Conservation (phyloP, 2,888 invertebrate genomes). For the Odontocerum albicorne region DNA sequence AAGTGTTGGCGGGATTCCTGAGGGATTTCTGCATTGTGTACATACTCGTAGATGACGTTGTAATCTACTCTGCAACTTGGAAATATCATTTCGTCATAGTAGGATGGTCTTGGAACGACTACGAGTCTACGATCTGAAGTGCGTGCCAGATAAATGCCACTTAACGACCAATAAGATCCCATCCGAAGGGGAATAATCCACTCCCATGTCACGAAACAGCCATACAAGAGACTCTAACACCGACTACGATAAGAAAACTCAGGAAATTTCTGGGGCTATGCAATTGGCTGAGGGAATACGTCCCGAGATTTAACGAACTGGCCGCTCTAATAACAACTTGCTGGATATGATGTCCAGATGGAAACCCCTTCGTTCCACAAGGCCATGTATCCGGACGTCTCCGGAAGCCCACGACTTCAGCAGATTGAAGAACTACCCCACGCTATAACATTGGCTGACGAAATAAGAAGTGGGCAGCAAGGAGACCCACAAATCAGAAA, state of each 20-base stretch:
- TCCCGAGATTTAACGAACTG: neutral
- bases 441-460: too few relatives aligned
- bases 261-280: neutral
- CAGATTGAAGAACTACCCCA: too few relatives aligned
- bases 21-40: conserved; percentile 1
- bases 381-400: neutral
- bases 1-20: conserved; percentile 7
- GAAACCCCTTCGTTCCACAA: neutral
- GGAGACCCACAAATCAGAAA: too few relatives aligned
- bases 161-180: neutral
- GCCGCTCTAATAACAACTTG: neutral
- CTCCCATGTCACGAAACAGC: neutral
- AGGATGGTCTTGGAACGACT: conserved; percentile 2
- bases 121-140: neutral
- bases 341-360: too few relatives aligned
- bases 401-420: neutral
- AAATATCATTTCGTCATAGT: neutral
- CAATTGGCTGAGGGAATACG: conserved; percentile 4
- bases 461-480: too few relatives aligned
- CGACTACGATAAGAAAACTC: neutral
- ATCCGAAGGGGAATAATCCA: neutral
- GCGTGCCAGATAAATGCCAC: conserved; percentile 4
- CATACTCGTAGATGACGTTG: conserved; percentile 1
- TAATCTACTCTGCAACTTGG: neutral
- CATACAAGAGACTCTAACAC: neutral